These are phyloP conservation scores for Serrognathus titanus DNA, from an alignment of 2,888 invertebrate species.

Conservation along the genomic window DNA sequence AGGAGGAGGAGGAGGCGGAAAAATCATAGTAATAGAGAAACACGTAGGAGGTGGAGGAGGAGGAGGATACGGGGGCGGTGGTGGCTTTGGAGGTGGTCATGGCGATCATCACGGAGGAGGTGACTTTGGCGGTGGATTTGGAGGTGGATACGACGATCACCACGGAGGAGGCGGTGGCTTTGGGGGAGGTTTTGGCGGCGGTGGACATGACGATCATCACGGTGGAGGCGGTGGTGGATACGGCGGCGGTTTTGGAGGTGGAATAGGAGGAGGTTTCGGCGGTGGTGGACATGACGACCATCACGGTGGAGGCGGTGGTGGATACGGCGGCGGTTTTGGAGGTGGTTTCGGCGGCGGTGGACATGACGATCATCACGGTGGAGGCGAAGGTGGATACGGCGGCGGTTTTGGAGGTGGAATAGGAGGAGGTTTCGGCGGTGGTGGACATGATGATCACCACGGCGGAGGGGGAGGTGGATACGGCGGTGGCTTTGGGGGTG, in stretches of 20 bases:
- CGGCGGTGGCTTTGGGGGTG: conserved; percentile 17
- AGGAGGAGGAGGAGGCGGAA: conserved; percentile 11
- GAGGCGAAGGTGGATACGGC: conserved; percentile 19
- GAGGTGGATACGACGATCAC: conserved; percentile 5
- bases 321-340: conserved; percentile 42
- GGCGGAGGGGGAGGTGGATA: conserved; percentile 21
- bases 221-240: conserved; percentile 11
- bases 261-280: conserved; percentile 17
- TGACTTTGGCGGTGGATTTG: conserved; percentile 12
- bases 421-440: conserved; percentile 36
- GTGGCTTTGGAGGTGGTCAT: conserved; percentile 15
- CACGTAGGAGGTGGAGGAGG: no score
- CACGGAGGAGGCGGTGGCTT: conserved; percentile 4
- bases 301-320: conserved; percentile 20
- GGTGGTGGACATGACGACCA: conserved; percentile 30
- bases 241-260: conserved; percentile 13
- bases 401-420: conserved; percentile 45
- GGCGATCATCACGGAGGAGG: conserved; percentile 15
- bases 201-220: conserved; percentile 5
- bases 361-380: conserved; percentile 8
- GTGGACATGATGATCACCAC: not conserved
- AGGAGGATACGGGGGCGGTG: not conserved
- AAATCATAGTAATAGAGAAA: no score
- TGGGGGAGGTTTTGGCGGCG: conserved; percentile 12
- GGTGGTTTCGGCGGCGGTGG: conserved; percentile 41